A percentile compares a stretch with the other conserved stretches of the same genome.
These are phyloP conservation scores for Drosophila insularis DNA, from an alignment of 1,140 invertebrate genomes.

Conservation along the genomic window DNA sequence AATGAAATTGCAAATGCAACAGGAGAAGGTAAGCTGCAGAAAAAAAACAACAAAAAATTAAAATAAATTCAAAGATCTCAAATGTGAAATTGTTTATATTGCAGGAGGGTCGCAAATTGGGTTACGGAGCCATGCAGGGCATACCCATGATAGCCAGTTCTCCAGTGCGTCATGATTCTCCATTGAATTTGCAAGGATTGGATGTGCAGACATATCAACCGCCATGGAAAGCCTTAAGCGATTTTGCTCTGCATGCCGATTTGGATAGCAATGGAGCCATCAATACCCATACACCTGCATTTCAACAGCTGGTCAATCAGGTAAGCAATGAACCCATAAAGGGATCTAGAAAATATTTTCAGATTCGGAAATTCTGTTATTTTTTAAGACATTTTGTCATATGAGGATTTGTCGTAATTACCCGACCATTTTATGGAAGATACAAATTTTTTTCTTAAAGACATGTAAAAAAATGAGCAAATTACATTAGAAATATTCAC, in stretches of 20 bases:
- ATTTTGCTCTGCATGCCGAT: conserved; percentile 97
- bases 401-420: no score
- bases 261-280: conserved; percentile 89
- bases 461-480: no score
- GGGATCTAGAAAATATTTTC: no score
- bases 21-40: conserved; percentile 93
- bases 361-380: no score
- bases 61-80: background rate
- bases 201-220: conserved; percentile 98
- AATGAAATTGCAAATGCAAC: conserved; percentile 98
- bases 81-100: background rate
- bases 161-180: conserved; percentile 96
- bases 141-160: conserved; percentile 98
- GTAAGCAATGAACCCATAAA: conserved; percentile 83
- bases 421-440: no score
- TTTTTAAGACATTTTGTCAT: no score
- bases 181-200: conserved; percentile 91
- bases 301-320: conserved; percentile 98
- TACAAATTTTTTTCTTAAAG: no score
- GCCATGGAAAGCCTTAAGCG: conserved; percentile 97
- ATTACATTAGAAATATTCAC: no score
- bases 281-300: conserved; percentile 93
- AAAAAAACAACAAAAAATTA: no score
- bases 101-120: conserved; percentile 95
- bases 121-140: conserved; percentile 95